Evolutionary conservation across 2,797 vertebrate species (phyloP).

Genomic region (Pangasius djambal): DNA sequence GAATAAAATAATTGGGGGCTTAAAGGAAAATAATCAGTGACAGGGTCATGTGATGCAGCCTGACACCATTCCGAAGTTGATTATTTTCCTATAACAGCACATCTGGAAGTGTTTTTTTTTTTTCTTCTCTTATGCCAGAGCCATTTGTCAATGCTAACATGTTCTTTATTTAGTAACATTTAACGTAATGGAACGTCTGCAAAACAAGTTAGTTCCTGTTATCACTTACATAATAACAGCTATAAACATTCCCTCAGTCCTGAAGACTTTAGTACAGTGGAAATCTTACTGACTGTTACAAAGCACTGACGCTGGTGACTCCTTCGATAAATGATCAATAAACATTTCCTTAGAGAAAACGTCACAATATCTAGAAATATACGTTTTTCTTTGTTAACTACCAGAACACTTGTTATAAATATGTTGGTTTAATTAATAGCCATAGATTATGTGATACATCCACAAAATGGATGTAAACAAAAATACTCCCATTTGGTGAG

Average conservation of each 20-base stretch:
- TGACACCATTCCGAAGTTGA: background rate
- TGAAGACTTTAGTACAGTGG: background rate
- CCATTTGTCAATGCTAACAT: background rate
- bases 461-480: background rate
- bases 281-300: background rate
- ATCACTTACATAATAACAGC: background rate
- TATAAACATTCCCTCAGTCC: background rate
- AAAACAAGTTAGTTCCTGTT: background rate
- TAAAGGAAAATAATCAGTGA: background rate
- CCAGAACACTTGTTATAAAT: background rate
- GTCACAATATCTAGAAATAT: background rate
- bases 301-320: background rate
- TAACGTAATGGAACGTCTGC: background rate
- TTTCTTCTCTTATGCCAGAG: background rate
- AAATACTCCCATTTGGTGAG: background rate
- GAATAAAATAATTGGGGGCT: background rate
- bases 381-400: background rate
- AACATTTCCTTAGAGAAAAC: background rate
- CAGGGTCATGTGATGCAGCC: background rate
- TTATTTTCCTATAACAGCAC: background rate
- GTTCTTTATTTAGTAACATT: background rate
- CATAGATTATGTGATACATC: background rate
- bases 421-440: background rate
- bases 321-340: background rate
- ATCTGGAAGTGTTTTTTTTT: background rate